Conservation (phyloP, 2,888 invertebrate species). For the Ariolimax columbianus region DNA sequence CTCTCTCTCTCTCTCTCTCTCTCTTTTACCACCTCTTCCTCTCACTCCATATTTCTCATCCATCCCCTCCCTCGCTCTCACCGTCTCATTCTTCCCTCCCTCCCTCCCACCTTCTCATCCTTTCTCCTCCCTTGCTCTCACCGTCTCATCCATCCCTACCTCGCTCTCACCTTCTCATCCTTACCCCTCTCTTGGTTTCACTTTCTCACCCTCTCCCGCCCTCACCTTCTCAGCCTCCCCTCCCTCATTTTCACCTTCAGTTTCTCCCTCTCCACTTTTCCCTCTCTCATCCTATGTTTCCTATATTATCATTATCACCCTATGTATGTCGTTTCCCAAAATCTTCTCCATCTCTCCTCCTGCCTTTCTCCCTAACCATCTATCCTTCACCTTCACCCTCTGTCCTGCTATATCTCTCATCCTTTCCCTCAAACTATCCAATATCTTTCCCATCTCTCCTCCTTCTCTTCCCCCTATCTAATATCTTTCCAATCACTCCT, state of each 20-base stretch:
- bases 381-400: background rate
- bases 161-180: background rate
- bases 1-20: background rate
- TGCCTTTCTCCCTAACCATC: background rate
- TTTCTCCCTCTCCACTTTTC: background rate
- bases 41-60: background rate
- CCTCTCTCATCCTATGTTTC: background rate
- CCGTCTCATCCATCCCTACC: background rate
- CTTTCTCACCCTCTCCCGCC: background rate
- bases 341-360: background rate
- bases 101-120: background rate
- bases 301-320: no score
- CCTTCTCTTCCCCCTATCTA: background rate
- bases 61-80: background rate
- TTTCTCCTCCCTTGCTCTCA: background rate
- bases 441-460: background rate
- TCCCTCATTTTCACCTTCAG: background rate
- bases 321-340: background rate
- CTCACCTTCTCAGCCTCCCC: background rate
- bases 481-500: background rate
- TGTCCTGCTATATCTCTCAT: background rate
- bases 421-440: background rate
- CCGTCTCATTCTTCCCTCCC: background rate
- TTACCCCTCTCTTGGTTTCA: background rate
- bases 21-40: background rate